Base-by-base conservation (phyloP, 2,888 invertebrate species). In the Brenthis ino region DNA sequence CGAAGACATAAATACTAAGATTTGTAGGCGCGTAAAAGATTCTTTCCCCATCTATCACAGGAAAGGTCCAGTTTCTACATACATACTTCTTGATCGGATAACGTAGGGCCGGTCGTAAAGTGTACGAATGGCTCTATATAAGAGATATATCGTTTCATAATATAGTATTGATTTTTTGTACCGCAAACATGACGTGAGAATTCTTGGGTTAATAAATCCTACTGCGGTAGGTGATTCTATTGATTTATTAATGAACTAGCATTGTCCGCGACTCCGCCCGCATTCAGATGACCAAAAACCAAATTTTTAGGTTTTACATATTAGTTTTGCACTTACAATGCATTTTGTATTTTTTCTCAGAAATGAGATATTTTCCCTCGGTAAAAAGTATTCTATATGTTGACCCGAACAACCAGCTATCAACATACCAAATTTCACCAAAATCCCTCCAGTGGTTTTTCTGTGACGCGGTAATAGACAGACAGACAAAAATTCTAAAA, bases 111-210 rank as follows among this genome's bases (percentile, higher is more conserved):
- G 74, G 73, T 84, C 83, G 84, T 85, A 84, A 85, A 80, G 67
- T 74, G 81, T 83, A 85, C 78, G 77, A 77, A 85, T 78, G 79
- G 72, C 78, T 79, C 83, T 80, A 85, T 85, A 81, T 77, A 57
- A 71, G 76, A 82, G 80, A 85, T 78, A 77, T 77, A 82, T 80
- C n/a, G 75, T 58, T 72, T 67, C 72, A 68, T 69, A 47, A 55
- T 24, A 24, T 60, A 20, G n/a, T 67, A 67, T 67, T 55, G 67
- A 61, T 56, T 57, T 64, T 57, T 57, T 67, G 3, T 20, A 48
- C 48, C 3, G n/a, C 8, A n/a, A 11, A n/a, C 28, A 24, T 28
- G 58, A n/a, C 16, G 60, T 60, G 60, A 50, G 8, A 50, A 33
- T 28, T 50, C 6, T n/a, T 28, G 14, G 3, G 24, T 58, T 58